These are phyloP conservation scores for Scolanthus callimorphus DNA, from an alignment of 92 coral and sea anemone genomes.

Conservation along the genomic window DNA sequence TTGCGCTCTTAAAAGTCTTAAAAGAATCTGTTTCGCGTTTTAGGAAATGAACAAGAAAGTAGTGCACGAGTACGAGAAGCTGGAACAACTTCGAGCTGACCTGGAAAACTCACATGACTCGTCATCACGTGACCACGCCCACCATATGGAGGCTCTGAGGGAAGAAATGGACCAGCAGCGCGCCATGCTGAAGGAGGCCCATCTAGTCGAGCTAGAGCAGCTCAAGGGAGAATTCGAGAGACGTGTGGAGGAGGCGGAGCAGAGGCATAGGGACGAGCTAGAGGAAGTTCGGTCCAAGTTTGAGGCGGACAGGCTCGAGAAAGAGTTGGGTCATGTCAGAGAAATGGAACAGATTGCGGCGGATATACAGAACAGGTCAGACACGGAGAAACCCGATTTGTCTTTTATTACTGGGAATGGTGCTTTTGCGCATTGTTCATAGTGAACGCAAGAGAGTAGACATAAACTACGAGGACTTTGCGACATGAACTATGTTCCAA, in stretches of 20 bases:
- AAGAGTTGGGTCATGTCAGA: constrained; percentile 74
- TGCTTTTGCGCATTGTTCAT: too few relatives aligned
- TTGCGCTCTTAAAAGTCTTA: too few relatives aligned
- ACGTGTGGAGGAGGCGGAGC: constrained; percentile 57
- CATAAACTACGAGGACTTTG: too few relatives aligned
- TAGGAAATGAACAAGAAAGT: constrained; percentile 70
- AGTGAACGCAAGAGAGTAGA: too few relatives aligned
- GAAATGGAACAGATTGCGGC: constrained; percentile 78
- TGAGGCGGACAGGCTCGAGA: constrained; percentile 87
- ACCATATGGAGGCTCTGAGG: constrained; percentile 72
- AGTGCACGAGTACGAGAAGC: constrained; percentile 68
- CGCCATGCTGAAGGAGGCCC: constrained; percentile 57
- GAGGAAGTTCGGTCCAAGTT: constrained; percentile 60
- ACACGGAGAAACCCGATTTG: too few relatives aligned
- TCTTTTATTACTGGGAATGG: too few relatives aligned
- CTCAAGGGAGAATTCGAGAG: constrained; percentile 62
- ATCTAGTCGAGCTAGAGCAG: constrained; percentile 62
- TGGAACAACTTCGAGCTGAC: constrained; percentile 72
- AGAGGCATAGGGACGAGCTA: constrained; percentile 52
- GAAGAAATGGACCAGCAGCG: constrained; percentile 80
- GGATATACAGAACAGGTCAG: constrained; percentile 89
- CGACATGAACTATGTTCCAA: too few relatives aligned
- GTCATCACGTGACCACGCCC: constrained; percentile 74
- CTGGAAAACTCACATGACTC: constrained; percentile 58
- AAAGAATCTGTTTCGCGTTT: too few relatives aligned